These are phyloP conservation scores for Parasteatoda tepidariorum DNA, from an alignment of 1,140 invertebrate genomes.

Conservation along the genomic window DNA sequence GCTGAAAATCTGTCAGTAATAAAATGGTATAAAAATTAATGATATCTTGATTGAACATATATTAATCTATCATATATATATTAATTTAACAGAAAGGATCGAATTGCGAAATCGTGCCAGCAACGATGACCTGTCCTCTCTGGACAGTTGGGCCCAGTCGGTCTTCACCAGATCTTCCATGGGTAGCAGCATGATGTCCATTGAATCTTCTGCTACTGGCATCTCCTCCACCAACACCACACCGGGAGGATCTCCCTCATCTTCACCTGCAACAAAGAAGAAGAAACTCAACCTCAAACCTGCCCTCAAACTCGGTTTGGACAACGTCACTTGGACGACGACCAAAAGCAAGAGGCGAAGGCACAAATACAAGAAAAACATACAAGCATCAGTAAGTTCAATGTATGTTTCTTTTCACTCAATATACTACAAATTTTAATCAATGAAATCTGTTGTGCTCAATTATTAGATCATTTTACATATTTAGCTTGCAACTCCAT, in stretches of 20 bases:
- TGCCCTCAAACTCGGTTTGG: conserved; percentile 34
- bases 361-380: conserved; percentile 48
- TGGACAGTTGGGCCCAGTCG: conserved; percentile 49
- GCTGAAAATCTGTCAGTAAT: too few relatives aligned
- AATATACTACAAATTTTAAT: too few relatives aligned
- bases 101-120: conserved; percentile 18
- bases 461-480: too few relatives aligned
- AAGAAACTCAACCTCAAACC: conserved; percentile 46
- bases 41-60: too few relatives aligned
- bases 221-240: conserved; percentile 37
- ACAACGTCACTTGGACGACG: conserved; percentile 39
- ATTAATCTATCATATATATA: too few relatives aligned
- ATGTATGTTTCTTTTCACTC: too few relatives aligned
- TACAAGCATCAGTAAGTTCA: conserved; percentile 42
- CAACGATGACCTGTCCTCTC: conserved; percentile 43
- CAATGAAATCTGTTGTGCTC: too few relatives aligned
- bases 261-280: conserved; percentile 19
- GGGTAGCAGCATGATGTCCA: conserved; percentile 27
- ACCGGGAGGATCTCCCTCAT: conserved; percentile 18
- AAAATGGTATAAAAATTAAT: too few relatives aligned
- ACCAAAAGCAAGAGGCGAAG: conserved; percentile 34
- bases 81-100: conserved; percentile 25
- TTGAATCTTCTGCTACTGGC: conserved; percentile 29
- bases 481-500: too few relatives aligned
- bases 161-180: conserved; percentile 18